A percentile compares a stretch with the other conserved stretches of the same genome.
These are phyloP conservation scores for Drosophila malerkotliana DNA, from an alignment of 1,140 invertebrate genomes.

Conservation along the genomic window DNA sequence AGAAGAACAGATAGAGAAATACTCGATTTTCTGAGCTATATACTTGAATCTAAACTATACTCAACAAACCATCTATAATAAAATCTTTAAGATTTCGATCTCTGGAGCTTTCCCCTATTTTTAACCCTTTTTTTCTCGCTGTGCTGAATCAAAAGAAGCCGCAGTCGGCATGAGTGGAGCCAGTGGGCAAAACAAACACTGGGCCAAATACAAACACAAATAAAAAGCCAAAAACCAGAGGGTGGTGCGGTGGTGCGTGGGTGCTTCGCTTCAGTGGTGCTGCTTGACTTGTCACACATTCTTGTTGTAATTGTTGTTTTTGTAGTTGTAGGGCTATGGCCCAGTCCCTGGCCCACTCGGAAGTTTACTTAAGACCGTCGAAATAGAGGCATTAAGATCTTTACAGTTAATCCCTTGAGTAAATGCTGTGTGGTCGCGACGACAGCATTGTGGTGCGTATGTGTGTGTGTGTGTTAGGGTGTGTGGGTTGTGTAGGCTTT, in stretches of 20 bases:
- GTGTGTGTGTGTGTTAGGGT: conserved; percentile 27
- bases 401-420: conserved; percentile 82
- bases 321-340: neutral
- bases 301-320: conserved; percentile 17
- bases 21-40: too few relatives aligned
- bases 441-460: conserved; percentile 45
- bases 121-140: conserved; percentile 8
- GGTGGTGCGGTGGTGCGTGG: conserved; percentile 2
- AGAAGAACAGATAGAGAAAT: neutral
- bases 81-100: too few relatives aligned
- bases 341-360: conserved; percentile 29
- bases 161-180: conserved; percentile 53
- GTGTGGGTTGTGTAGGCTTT: neutral
- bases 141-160: conserved; percentile 12
- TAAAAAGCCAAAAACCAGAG: conserved; percentile 54
- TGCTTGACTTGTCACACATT: conserved; percentile 79
- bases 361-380: conserved; percentile 82
- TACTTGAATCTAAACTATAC: too few relatives aligned
- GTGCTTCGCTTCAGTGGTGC: conserved; percentile 11
- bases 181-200: conserved; percentile 75
- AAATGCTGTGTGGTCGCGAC: conserved; percentile 72
- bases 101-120: too few relatives aligned
- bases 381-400: conserved; percentile 83
- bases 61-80: too few relatives aligned
- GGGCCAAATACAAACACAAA: conserved; percentile 73